A percentile compares a stretch with the other conserved stretches of the same genome.
Evolutionary conservation across 2,113 vertebrate genomes (phyloP).

Genomic region (Oryctolagus cuniculus): DNA sequence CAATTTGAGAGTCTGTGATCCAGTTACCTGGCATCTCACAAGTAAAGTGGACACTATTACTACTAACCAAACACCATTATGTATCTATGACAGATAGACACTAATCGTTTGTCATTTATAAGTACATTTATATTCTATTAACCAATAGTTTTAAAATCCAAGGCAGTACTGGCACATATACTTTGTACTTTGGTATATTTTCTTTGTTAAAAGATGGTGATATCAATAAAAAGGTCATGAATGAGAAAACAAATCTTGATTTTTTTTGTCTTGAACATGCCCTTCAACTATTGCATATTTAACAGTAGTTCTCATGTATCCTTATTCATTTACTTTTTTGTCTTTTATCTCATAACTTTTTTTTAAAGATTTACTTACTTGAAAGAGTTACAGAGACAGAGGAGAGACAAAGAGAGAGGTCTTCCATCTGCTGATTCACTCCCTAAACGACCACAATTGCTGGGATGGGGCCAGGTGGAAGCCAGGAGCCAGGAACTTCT

Average conservation of each 20-base stretch:
- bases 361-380: too few relatives aligned
- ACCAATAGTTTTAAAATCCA: slow-evolving; percentile 46
- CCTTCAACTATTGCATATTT: not conserved
- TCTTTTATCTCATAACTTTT: not conserved
- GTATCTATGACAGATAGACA: not conserved
- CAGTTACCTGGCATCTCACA: not conserved
- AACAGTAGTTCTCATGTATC: not conserved
- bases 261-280: not conserved
- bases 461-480: too few relatives aligned
- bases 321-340: slow-evolving; percentile 25
- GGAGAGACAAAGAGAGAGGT: too few relatives aligned
- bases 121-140: not conserved
- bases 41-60: not conserved
- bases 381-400: too few relatives aligned
- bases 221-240: slow-evolving; percentile 62
- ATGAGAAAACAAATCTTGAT: slow-evolving; percentile 50
- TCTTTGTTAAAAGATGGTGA: slow-evolving; percentile 47
- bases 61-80: slow-evolving; percentile 3
- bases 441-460: too few relatives aligned
- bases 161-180: slow-evolving; percentile 49
- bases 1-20: not conserved
- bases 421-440: too few relatives aligned
- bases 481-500: too few relatives aligned
- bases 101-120: not conserved
- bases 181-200: slow-evolving; percentile 47